A percentile compares a stretch with the other conserved stretches of the same genome.
Conservation (phyloP, 2,113 vertebrate genomes). For the Varanus salvator region DNA sequence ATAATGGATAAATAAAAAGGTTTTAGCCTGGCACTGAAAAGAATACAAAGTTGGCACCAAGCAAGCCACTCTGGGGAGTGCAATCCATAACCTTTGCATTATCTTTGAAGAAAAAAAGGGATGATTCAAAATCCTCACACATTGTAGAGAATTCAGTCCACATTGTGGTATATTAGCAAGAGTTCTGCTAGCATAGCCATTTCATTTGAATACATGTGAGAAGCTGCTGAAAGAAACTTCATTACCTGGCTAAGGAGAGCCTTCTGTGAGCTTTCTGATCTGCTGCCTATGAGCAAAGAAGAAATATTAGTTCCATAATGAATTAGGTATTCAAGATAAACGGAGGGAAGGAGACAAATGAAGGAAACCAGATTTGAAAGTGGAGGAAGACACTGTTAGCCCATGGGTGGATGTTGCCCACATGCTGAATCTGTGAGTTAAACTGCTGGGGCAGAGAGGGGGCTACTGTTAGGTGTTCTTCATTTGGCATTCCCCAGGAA, state of each 20-base stretch:
- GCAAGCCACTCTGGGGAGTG: no score
- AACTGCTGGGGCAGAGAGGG: no score
- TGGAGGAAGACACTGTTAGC: not conserved
- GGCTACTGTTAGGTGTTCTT: no score
- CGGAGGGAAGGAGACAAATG: not conserved
- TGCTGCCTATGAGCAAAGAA: conserved; percentile 60
- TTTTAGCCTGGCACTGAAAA: no score
- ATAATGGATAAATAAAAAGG: no score
- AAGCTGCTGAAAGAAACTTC: not conserved
- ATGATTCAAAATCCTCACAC: not conserved
- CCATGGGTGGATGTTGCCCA: fast-evolving
- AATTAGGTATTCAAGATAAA: not conserved
- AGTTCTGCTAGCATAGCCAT: not conserved
- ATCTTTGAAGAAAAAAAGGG: not conserved
- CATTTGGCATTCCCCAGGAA: no score
- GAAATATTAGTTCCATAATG: not conserved
- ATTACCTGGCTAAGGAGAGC: conserved; percentile 53
- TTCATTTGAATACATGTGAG: not conserved
- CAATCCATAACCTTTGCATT: no score
- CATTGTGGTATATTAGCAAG: not conserved
- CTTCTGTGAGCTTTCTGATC: conserved; percentile 57
- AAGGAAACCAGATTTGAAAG: not conserved
- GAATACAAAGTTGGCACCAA: no score
- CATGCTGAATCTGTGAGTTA: not conserved
- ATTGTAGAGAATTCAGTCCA: not conserved